These are phyloP conservation scores for Cuculus canorus DNA, from an alignment of 2,797 vertebrate species.

Conservation along the genomic window DNA sequence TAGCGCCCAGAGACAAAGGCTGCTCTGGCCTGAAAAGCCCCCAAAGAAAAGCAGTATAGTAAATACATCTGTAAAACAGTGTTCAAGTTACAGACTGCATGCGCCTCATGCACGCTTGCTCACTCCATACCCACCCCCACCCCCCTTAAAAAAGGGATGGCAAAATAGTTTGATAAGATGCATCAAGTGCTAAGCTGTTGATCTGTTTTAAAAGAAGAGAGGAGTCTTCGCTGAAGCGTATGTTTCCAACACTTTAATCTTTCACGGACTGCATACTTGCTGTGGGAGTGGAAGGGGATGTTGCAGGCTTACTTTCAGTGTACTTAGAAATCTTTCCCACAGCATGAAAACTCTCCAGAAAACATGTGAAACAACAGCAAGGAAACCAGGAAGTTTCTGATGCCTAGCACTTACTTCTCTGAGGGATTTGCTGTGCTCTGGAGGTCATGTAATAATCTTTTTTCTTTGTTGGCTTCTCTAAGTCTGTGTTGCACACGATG, in stretches of 20 bases:
- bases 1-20: neutral
- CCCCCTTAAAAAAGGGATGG: neutral
- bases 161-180: constrained; percentile 19
- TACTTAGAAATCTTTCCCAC: constrained; percentile 52
- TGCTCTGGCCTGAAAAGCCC: constrained; percentile 8
- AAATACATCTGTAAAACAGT: constrained; percentile 6
- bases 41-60: constrained; percentile 7
- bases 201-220: neutral
- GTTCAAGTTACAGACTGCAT: neutral
- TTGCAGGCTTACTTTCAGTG: constrained; percentile 56
- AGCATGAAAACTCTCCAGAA: constrained; percentile 29
- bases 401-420: constrained; percentile 3
- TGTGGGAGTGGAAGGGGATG: constrained; percentile 60
- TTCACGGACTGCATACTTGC: constrained; percentile 60
- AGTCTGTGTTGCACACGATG: neutral
- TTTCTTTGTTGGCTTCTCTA: constrained; percentile 7
- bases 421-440: constrained; percentile 30
- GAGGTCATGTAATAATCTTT: constrained; percentile 33
- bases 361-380: neutral
- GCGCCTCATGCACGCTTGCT: accelerated
- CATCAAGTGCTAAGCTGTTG: constrained; percentile 2
- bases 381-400: constrained; percentile 49
- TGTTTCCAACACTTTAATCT: constrained; percentile 49
- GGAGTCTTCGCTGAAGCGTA: neutral
- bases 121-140: neutral